Percentiles rank a stretch among this genome's conserved stretches.
These are phyloP conservation scores for Brachyhypopomus gauderio DNA, from an alignment of 2,113 vertebrate genomes.

Conservation along the genomic window DNA sequence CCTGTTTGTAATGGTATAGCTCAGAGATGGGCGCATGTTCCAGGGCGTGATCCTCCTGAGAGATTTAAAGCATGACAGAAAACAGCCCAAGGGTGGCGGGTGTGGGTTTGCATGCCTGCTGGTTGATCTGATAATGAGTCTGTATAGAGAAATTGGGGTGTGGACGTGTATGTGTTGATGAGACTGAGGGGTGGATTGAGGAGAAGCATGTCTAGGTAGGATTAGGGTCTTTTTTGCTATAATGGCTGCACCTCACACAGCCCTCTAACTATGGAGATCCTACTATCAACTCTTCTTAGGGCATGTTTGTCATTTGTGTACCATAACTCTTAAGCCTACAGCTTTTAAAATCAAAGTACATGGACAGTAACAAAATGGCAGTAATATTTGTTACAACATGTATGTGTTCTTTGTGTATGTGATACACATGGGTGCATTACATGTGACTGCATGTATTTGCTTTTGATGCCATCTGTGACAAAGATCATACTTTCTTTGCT, in stretches of 20 bases:
- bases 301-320: not conserved
- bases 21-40: constrained; percentile 12
- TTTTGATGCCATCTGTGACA: not conserved
- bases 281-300: not conserved
- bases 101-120: constrained; percentile 38
- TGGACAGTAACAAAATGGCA: too few relatives aligned
- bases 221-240: not conserved
- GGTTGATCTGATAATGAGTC: constrained; percentile 58
- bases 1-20: constrained; percentile 37
- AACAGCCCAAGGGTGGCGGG: constrained; percentile 32
- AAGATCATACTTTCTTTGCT: not conserved
- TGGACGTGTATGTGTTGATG: constrained; percentile 45
- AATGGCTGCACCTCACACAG: not conserved
- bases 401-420: too few relatives aligned
- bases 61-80: not conserved
- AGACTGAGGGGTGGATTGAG: not conserved
- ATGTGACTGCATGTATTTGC: too few relatives aligned
- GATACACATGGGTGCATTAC: too few relatives aligned
- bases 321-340: too few relatives aligned
- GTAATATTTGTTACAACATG: too few relatives aligned
- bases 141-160: constrained; percentile 48
- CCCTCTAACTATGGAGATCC: not conserved
- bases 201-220: not conserved
- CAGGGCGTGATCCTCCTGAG: constrained; percentile 33
- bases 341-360: too few relatives aligned